Conservation (phyloP, 2,797 vertebrate genomes). For the Trematomus bernacchii region DNA sequence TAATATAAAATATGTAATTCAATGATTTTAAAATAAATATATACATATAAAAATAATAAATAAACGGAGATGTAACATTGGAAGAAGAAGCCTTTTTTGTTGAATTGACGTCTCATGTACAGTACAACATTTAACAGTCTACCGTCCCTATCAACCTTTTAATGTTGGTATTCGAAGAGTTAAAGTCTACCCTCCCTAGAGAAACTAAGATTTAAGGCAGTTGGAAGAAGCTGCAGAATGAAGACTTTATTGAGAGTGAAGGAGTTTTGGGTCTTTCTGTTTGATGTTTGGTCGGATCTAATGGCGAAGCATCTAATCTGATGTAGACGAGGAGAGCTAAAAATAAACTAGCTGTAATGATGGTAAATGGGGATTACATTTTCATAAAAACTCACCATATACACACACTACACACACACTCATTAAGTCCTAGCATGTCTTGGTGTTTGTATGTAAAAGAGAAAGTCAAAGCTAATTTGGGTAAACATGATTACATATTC, state of each 20-base stretch:
- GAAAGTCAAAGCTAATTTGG: background rate
- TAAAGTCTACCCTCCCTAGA: background rate
- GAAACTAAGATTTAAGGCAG: background rate
- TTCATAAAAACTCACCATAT: background rate
- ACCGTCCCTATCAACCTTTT: background rate
- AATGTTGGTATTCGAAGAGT: background rate
- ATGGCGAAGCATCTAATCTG: background rate
- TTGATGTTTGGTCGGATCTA: conserved; percentile 9
- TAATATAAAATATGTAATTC: background rate
- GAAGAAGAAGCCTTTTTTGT: background rate
- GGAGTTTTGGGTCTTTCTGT: background rate
- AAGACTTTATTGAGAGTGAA: conserved; percentile 12
- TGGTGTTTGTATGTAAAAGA: background rate
- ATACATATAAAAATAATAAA: background rate
- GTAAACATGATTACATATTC: conserved; percentile 16
- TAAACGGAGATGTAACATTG: background rate
- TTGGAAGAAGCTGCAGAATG: background rate
- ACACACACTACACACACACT: background rate
- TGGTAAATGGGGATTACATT: background rate
- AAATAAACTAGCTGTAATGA: background rate
- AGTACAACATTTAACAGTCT: background rate
- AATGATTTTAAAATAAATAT: background rate
- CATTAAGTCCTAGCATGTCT: background rate
- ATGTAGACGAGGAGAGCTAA: background rate
- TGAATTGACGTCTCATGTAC: too few relatives aligned